Evolutionary conservation across 2,888 invertebrate genomes (phyloP).

Genomic region (Macrostomum cliftonense): DNA sequence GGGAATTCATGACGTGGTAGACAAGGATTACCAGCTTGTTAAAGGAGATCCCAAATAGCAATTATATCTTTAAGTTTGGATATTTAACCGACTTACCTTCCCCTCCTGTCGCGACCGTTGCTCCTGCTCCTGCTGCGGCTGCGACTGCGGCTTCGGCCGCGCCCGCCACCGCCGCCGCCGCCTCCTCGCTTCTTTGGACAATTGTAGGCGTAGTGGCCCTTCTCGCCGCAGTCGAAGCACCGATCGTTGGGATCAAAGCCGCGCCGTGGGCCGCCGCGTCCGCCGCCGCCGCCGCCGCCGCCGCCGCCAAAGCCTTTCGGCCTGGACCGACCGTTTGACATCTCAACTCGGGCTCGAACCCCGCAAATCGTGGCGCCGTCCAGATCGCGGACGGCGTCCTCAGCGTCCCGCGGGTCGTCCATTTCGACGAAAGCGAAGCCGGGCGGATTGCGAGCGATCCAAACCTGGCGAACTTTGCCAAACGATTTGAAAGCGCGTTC

Average conservation of each 20-base stretch:
- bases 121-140: too few species aligned
- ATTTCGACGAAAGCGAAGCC: conserved; percentile 72
- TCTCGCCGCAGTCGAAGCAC: conserved; percentile 10
- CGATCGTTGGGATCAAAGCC: conserved; percentile 9
- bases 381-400: conserved; percentile 61
- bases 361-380: conserved; percentile 44
- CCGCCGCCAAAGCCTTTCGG: conserved; percentile 3
- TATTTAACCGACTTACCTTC: too few species aligned
- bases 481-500: conserved; percentile 16
- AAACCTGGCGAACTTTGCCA: conserved; percentile 23
- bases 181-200: conserved; percentile 1
- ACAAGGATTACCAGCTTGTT: too few species aligned
- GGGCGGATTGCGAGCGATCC: conserved; percentile 33
- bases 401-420: conserved; percentile 68
- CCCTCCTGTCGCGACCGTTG: too few species aligned
- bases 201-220: conserved; percentile 11
- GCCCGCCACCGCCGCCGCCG: neutral
- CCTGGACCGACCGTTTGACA: conserved; percentile 1
- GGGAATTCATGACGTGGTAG: too few species aligned
- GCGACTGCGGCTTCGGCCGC: too few species aligned
- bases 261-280: conserved; percentile 1
- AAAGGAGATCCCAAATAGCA: too few species aligned
- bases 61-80: too few species aligned
- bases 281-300: neutral
- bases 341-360: conserved; percentile 8